These are phyloP conservation scores for Taeniopygia guttata DNA, from an alignment of 2,797 vertebrate genomes.

Conservation along the genomic window DNA sequence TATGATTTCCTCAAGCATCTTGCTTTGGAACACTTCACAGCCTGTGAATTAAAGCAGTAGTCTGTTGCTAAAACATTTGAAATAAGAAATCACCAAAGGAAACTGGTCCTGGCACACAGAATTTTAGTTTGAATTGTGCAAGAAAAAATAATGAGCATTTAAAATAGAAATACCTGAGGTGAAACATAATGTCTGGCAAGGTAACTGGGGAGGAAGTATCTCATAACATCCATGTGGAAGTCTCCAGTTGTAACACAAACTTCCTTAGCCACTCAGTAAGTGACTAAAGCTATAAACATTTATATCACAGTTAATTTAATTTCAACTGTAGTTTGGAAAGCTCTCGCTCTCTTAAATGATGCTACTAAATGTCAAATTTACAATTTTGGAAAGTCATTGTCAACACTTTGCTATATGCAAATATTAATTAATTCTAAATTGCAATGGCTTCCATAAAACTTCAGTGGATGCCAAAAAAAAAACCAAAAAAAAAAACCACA, in stretches of 20 bases:
- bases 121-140: not conserved
- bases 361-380: conserved; percentile 49
- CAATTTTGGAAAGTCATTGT: conserved; percentile 53
- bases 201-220: conserved; percentile 34
- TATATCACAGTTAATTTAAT: conserved; percentile 44
- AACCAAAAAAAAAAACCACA: too few species aligned
- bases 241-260: not conserved
- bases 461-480: not conserved
- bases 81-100: not conserved
- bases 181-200: conserved; percentile 41
- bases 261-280: conserved; percentile 27
- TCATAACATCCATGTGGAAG: conserved; percentile 37
- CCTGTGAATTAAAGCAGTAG: not conserved
- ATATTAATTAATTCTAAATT: conserved; percentile 68
- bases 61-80: not conserved
- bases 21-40: not conserved
- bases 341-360: conserved; percentile 31
- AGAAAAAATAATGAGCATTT: conserved; percentile 18
- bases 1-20: not conserved
- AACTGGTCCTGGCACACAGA: not conserved
- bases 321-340: conserved; percentile 50
- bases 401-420: conserved; percentile 47
- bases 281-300: conserved; percentile 46
- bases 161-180: conserved; percentile 21
- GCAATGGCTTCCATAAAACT: conserved; percentile 25